Evolutionary conservation across 2,113 vertebrate genomes (phyloP).

Genomic region (Smithornis capensis): DNA sequence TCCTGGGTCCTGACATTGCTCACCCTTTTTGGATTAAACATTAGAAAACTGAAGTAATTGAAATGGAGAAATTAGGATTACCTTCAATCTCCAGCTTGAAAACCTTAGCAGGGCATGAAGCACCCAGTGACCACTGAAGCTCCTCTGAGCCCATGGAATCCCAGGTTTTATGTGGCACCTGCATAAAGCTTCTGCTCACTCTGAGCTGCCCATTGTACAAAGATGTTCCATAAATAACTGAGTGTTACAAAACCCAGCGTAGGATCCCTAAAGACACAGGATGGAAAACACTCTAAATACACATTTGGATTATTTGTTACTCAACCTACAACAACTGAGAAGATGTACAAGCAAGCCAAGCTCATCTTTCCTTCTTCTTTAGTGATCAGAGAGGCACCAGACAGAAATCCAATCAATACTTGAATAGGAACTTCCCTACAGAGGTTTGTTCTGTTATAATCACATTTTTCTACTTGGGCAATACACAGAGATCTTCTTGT

Average conservation of each 20-base stretch:
- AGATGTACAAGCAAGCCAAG: background rate
- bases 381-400: background rate
- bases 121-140: background rate
- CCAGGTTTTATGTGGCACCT: background rate
- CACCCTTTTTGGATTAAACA: background rate
- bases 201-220: rapidly evolving
- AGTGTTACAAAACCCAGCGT: background rate
- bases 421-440: background rate
- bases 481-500: background rate
- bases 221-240: background rate
- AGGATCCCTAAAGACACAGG: background rate
- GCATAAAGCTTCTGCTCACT: background rate
- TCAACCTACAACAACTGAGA: background rate
- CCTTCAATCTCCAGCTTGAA: background rate
- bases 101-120: background rate
- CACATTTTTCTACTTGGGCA: background rate
- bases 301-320: background rate
- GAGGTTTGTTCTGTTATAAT: background rate
- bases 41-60: background rate
- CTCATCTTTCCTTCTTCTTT: background rate
- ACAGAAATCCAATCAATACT: background rate
- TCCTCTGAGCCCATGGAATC: background rate
- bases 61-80: background rate
- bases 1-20: background rate
- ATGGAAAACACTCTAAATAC: background rate